A percentile compares a stretch with the other conserved stretches of the same genome.
phyloP scores from a whole-genome alignment of 2,888 invertebrate species.

The Ophion slaviceki region DNA sequence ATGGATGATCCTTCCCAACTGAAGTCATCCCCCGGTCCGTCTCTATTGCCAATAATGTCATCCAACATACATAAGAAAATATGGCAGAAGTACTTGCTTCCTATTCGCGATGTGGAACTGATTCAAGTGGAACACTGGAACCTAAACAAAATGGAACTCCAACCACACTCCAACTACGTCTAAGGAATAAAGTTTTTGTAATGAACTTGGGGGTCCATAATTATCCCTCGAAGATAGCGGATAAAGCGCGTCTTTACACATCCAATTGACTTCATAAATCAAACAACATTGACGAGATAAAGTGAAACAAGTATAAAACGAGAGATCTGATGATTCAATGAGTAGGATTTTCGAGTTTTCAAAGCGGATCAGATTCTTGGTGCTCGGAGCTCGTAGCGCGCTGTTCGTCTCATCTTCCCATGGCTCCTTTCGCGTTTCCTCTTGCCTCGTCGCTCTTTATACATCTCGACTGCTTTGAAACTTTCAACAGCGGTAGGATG shows the following conservation, averaged over 20 bases:
- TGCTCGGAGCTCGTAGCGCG: conserved; percentile 6
- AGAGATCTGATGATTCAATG: conserved; percentile 10
- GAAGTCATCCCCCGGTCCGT: too few species aligned
- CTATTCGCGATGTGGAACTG: too few species aligned
- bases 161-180: too few species aligned
- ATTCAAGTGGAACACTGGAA: too few species aligned
- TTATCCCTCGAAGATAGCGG: not conserved
- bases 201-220: too few species aligned
- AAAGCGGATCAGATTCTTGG: conserved; percentile 40
- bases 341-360: conserved; percentile 30
- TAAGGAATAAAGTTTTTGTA: too few species aligned
- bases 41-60: too few species aligned
- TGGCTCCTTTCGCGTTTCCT: conserved; percentile 9
- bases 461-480: conserved; percentile 51
- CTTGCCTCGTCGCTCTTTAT: conserved; percentile 42
- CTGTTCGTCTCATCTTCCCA: conserved; percentile 37
- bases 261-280: conserved; percentile 9
- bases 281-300: conserved; percentile 10
- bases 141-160: too few species aligned
- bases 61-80: too few species aligned
- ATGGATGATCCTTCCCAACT: too few species aligned
- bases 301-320: conserved; percentile 25
- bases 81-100: too few species aligned
- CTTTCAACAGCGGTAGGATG: conserved; percentile 45
- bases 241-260: conserved; percentile 8